phyloP scores from a whole-genome alignment of 2,888 invertebrate species.

The Parascotia fuliginaria region DNA sequence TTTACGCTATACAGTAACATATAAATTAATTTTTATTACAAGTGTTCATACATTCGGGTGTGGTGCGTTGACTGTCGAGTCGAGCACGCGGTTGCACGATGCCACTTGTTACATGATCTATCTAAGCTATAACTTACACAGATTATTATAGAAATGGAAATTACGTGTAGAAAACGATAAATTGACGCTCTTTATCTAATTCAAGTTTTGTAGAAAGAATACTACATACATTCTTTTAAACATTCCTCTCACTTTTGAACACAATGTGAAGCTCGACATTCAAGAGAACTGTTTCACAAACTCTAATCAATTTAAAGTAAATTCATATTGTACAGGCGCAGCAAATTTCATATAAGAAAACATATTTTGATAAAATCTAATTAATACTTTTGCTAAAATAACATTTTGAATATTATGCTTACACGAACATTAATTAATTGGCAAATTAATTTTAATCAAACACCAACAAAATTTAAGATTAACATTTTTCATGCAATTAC shows the following conservation, averaged over 20 bases:
- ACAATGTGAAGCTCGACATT: neutral
- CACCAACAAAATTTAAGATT: constrained; percentile 21
- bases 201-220: constrained; percentile 36
- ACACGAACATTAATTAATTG: constrained; percentile 13
- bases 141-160: constrained; percentile 62
- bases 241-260: constrained; percentile 14
- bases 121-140: constrained; percentile 55
- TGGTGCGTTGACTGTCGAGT: neutral
- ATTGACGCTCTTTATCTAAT: constrained; percentile 54
- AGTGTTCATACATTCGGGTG: constrained; percentile 10
- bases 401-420: no score
- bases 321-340: no score
- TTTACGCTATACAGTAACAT: neutral
- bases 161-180: constrained; percentile 59
- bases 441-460: constrained; percentile 19
- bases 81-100: constrained; percentile 14
- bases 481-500: constrained; percentile 41
- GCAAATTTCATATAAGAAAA: no score
- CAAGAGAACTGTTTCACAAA: neutral
- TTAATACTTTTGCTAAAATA: no score
- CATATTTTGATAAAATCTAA: no score
- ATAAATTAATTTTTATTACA: neutral
- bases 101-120: constrained; percentile 54
- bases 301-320: neutral
- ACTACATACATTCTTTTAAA: constrained; percentile 18